Percentiles rank a stretch among this genome's conserved stretches.
phyloP scores from a whole-genome alignment of 2,888 invertebrate genomes.

The Xestia rhomboidea region DNA sequence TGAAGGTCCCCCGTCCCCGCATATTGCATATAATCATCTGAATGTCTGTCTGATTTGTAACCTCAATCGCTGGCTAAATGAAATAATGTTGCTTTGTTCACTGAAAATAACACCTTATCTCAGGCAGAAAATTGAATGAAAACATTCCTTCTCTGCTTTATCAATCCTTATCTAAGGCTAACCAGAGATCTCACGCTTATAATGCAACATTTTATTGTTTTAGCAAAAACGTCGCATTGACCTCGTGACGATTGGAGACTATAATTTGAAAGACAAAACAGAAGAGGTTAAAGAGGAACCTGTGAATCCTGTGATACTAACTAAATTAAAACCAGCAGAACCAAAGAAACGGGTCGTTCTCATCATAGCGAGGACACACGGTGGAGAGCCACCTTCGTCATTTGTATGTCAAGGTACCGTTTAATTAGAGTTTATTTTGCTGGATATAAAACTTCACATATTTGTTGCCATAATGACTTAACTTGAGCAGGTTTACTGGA shows the following conservation, averaged over 20 bases:
- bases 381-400: conserved; percentile 98
- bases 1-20: not conserved
- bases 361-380: conserved; percentile 96
- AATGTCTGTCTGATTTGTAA: not conserved
- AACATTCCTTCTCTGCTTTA: conserved; percentile 1
- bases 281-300: conserved; percentile 78
- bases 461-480: conserved; percentile 2
- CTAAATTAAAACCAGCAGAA: conserved; percentile 88
- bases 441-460: not conserved
- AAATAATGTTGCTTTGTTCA: not conserved
- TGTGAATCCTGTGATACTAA: conserved; percentile 12
- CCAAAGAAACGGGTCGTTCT: conserved; percentile 92
- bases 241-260: conserved; percentile 94
- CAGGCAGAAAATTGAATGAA: not conserved
- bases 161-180: not conserved
- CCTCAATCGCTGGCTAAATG: not conserved
- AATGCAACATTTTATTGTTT: conserved; percentile 50
- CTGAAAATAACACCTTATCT: not conserved
- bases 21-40: not conserved
- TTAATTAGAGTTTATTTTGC: not conserved
- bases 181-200: not conserved
- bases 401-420: conserved; percentile 96
- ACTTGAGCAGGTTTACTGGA: conserved; percentile 94
- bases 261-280: conserved; percentile 79
- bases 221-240: conserved; percentile 98